Conservation (phyloP, 92 coral and sea anemone species). For the Muricea muricata region DNA sequence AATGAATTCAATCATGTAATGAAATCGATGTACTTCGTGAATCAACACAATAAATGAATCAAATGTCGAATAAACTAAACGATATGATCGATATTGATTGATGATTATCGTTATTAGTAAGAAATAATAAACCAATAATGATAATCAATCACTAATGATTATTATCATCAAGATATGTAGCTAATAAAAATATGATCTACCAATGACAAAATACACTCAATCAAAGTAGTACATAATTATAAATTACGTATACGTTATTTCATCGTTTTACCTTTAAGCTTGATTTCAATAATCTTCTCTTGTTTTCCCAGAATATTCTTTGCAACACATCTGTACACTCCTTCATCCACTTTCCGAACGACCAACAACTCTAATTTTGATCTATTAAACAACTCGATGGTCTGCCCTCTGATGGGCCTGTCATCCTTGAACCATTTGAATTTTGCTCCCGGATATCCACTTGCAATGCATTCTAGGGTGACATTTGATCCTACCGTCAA, state of each 20-base stretch:
- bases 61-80: not conserved
- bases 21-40: too few species aligned
- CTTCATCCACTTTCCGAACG: constrained; percentile 66
- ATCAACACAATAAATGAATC: not conserved
- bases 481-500: constrained; percentile 34
- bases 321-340: constrained; percentile 83
- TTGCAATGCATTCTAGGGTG: constrained; percentile 27
- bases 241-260: not conserved
- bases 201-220: not conserved
- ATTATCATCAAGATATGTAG: too few species aligned
- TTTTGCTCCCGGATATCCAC: not conserved
- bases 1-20: too few species aligned
- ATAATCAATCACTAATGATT: not conserved
- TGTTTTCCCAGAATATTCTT: constrained; percentile 76
- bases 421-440: constrained; percentile 38
- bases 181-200: too few species aligned
- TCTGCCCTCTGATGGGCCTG: not conserved
- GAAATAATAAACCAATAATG: too few species aligned
- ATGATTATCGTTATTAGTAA: too few species aligned
- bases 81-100: too few species aligned
- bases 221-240: not conserved
- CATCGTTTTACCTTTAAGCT: constrained; percentile 3
- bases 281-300: not conserved
- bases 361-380: constrained; percentile 10
- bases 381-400: constrained; percentile 20